A percentile compares a stretch with the other conserved stretches of the same genome.
These are phyloP conservation scores for Paedocypris micromegethes DNA, from an alignment of 2,797 vertebrate genomes.

Conservation along the genomic window DNA sequence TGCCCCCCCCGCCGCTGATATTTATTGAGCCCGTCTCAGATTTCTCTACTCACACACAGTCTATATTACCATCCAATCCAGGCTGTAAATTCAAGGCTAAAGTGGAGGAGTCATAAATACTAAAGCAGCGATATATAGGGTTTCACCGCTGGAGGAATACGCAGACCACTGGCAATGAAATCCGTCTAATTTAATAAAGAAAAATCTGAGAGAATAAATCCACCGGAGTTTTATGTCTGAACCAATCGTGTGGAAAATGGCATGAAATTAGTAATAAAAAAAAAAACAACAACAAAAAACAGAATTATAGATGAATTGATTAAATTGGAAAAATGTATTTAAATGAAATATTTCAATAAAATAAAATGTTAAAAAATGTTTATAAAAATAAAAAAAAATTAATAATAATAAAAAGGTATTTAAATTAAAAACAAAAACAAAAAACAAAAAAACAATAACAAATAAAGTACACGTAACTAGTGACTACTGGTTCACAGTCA, in stretches of 20 bases:
- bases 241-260: neutral
- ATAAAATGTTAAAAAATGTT: too few species aligned
- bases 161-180: slow-evolving; percentile 34
- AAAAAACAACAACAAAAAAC: too few species aligned
- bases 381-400: too few species aligned
- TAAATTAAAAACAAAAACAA: too few species aligned
- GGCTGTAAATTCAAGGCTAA: slow-evolving; percentile 36
- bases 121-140: slow-evolving; percentile 43
- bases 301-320: too few species aligned
- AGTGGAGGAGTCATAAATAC: slow-evolving; percentile 43
- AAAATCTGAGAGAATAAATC: neutral
- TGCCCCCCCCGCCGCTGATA: slow-evolving; percentile 30
- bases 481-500: too few species aligned
- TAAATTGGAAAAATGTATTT: too few species aligned
- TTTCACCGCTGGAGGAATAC: slow-evolving; percentile 42
- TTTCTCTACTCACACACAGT: slow-evolving; percentile 44
- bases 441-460: too few species aligned
- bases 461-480: too few species aligned
- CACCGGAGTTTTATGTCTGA: neutral
- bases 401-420: too few species aligned
- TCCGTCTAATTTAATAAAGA: slow-evolving; percentile 26
- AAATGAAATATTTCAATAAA: too few species aligned
- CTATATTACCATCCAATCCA: slow-evolving; percentile 41
- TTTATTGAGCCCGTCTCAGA: slow-evolving; percentile 42
- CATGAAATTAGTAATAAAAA: neutral